Conservation (phyloP, 2,797 vertebrate genomes). For the Gallinago nigripennis region DNA sequence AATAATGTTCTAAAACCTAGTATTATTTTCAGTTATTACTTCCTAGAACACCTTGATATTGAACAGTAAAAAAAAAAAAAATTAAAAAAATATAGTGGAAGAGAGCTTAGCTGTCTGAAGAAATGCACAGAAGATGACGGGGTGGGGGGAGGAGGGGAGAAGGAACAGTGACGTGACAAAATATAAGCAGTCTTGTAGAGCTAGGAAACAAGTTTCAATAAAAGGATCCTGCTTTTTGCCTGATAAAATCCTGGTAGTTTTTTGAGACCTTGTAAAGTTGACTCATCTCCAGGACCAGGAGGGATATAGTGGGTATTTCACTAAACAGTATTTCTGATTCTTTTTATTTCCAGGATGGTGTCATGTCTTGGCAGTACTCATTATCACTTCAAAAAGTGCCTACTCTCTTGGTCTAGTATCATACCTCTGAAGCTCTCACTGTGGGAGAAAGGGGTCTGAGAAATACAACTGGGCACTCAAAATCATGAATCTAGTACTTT, state of each 20-base stretch:
- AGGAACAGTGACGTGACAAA: not conserved
- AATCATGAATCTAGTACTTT: not conserved
- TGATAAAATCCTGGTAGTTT: not conserved
- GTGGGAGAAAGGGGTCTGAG: not conserved
- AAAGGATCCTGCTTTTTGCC: not conserved
- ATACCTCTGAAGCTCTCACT: not conserved
- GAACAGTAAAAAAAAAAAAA: not conserved
- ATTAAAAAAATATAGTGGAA: not conserved
- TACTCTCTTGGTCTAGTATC: not conserved
- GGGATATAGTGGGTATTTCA: not conserved
- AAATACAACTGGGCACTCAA: not conserved
- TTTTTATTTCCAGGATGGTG: not conserved
- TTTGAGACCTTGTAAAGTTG: not conserved
- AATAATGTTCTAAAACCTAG: not conserved
- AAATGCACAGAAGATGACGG: not conserved
- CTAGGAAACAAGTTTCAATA: not conserved
- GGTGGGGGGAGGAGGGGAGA: not conserved
- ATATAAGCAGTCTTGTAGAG: not conserved
- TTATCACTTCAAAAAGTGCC: constrained; percentile 38
- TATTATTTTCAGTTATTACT: not conserved
- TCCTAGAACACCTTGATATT: not conserved
- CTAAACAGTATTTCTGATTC: not conserved
- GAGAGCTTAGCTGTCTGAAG: not conserved
- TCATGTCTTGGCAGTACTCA: not conserved
- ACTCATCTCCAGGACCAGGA: not conserved